Base-by-base conservation (phyloP, 2,113 vertebrate species). In the Donacobius atricapilla region DNA sequence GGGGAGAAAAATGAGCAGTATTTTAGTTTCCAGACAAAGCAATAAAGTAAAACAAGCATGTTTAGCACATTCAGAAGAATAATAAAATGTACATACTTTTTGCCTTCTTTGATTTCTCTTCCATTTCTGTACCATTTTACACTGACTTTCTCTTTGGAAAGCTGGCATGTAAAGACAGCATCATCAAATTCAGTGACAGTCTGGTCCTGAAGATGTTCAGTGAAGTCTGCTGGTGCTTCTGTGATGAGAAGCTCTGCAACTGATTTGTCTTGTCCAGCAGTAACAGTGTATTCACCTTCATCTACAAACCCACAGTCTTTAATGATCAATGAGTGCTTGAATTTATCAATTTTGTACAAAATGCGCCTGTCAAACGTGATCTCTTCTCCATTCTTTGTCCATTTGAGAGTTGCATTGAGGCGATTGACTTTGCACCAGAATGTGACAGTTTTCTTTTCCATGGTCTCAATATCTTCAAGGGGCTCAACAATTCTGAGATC, bases 101-200 rank as follows among this genome's bases (percentile, higher is more conserved):
- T 98, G 96, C 98, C 99, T 97, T 99, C 99, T 97, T 98, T 98
- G 92, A 99, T 99, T 98, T 99, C 99, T 64, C 99, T 98, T 80
- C 99, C 99, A 47, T 99, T 99, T 96, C 98, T 97, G 97, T 99
- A 99, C 99, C 99, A 99, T 97, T 98, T 99, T 37, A 99, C 98
- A 16, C 92, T 96, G 35, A 99, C 98, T 96, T 99, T 99, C 94
- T 99, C 99, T 93, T 99, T 99, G 92, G 98, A 99, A 78, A 99
- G 98, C 85, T 99, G 98, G 97, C 99, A 99, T 8, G 97, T 98
- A 94, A 99, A 99, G 96, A 99, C 97, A 12, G 99, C 99, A 16
- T 99, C 99, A 81, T 99, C 99, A 68, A 99, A 99, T 97, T 99
- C 99, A 6, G 98, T 99, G 97, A 99, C 98, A 3, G 99, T 99